Evolutionary conservation across 2,888 invertebrate species (phyloP).

Genomic region (Sphinx pinastri): DNA sequence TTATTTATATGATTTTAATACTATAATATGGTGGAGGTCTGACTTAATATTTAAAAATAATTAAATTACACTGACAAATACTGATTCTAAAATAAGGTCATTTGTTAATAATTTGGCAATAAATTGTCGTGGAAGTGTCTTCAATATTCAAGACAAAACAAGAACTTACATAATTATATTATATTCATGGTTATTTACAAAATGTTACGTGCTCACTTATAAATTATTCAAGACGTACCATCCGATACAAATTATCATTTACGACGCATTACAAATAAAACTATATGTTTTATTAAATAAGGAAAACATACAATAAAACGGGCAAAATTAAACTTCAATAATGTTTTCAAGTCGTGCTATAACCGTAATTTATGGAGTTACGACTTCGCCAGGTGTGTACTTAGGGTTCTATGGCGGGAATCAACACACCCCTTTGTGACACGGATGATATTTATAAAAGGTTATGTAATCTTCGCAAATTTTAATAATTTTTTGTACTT

Average conservation of each 20-base stretch:
- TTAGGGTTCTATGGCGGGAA: background rate
- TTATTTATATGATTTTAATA: no score
- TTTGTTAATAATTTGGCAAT: background rate
- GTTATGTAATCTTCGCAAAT: no score
- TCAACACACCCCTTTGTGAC: background rate
- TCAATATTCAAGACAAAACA: background rate
- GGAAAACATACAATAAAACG: constrained; percentile 67
- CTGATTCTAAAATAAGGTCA: no score
- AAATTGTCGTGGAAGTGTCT: background rate
- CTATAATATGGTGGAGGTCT: no score
- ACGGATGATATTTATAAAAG: no score
- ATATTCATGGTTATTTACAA: constrained; percentile 4
- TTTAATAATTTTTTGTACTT: no score
- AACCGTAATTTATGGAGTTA: constrained; percentile 70
- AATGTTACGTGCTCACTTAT: constrained; percentile 28
- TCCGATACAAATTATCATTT: constrained; percentile 57
- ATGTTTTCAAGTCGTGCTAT: constrained; percentile 62
- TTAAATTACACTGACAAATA: no score
- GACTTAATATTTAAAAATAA: no score
- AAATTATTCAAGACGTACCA: constrained; percentile 31
- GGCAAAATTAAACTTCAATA: constrained; percentile 63
- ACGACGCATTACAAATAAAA: constrained; percentile 33
- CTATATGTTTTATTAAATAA: constrained; percentile 56
- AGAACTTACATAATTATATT: background rate
- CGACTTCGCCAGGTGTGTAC: constrained; percentile 38